Conservation (phyloP, 1,140 invertebrate genomes). For the Maniola jurtina region DNA sequence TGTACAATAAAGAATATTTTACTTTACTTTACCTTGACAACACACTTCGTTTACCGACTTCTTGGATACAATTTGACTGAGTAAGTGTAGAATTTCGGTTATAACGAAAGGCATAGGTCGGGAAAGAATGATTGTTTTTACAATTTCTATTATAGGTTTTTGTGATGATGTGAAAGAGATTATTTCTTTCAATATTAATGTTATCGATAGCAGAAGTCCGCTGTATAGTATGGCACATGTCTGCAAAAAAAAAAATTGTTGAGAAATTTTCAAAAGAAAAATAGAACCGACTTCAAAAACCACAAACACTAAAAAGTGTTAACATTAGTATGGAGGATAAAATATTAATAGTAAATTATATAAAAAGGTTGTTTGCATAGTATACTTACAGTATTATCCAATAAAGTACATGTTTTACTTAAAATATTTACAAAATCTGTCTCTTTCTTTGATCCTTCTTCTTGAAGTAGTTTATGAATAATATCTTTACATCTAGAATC, state of each 20-base stretch:
- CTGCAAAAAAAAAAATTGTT: slow-evolving; percentile 41
- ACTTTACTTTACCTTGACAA: not conserved
- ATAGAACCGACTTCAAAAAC: too few species aligned
- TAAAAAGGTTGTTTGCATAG: too few species aligned
- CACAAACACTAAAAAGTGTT: too few species aligned
- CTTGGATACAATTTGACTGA: not conserved
- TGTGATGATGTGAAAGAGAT: not conserved
- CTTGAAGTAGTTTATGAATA: slow-evolving; percentile 27
- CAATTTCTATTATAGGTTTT: slow-evolving; percentile 29
- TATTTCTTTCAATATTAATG: slow-evolving; percentile 28
- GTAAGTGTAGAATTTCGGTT: slow-evolving; percentile 32
- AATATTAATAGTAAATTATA: not conserved
- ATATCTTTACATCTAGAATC: slow-evolving; percentile 30
- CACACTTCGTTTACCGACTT: slow-evolving; percentile 2
- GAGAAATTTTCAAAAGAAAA: too few species aligned
- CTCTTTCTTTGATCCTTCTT: slow-evolving; percentile 1
- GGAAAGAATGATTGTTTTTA: slow-evolving; percentile 43
- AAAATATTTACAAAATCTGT: slow-evolving; percentile 40
- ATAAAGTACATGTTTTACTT: slow-evolving; percentile 43
- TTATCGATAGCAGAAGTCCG: slow-evolving; percentile 48
- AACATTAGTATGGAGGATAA: not conserved
- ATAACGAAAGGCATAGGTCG: slow-evolving; percentile 46
- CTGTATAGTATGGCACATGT: slow-evolving; percentile 55
- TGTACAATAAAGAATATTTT: too few species aligned
- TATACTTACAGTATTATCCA: slow-evolving; percentile 50